Base-by-base conservation (phyloP, 2,888 invertebrate genomes). In the Metopia argyrocephala region DNA sequence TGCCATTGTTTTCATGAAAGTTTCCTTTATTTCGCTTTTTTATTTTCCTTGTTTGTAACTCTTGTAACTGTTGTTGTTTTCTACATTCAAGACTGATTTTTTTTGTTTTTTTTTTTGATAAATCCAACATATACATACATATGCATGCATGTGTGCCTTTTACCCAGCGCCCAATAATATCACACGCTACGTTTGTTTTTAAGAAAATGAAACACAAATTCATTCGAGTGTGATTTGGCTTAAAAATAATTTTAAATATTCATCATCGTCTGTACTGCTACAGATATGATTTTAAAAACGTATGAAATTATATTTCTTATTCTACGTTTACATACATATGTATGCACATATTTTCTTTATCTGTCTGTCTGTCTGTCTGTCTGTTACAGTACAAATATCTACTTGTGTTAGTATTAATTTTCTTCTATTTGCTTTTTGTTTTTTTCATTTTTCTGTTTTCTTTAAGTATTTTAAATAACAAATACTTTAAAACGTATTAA, bases 201-300 rank as follows among this genome's bases (percentile, higher is more conserved):
- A 25, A 31, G 57, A 66, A 74, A 74, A 66, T 52, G 31, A 54
- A 75, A 59, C 52, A 66, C 28, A 50, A 70, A 65, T 57, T 62
- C 76, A 57, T 70, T 70, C 52, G 65, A 78, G 59, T 71, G 78
- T 65, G 59, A 71, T 65, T 65, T 65, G 57, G 50, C 52, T 27
- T 52, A 59, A 52, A 78, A 70, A 65, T 45, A 23, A 48, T 64
- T 70, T 70, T 27, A 64, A 69, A 64, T 45, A 65, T 78, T 71
- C 59, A 48, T 59, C 59, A 48, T 59, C 38, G 48, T 52, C 59
- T 48, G 27, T 21, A 65, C 45, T 28, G 27, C 18, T 52, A 59
- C 18, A 38, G 27, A 65, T 71, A 46, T 54, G 59, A 38, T 31
- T 31, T n/a, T n/a, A n/a, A n/a, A n/a, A n/a, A n/a, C n/a, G n/a